Evolutionary conservation across 2,888 invertebrate species (phyloP), one percentile per base, ranked within the genome.

Genomic region (Drosophila mercatorum): DNA sequence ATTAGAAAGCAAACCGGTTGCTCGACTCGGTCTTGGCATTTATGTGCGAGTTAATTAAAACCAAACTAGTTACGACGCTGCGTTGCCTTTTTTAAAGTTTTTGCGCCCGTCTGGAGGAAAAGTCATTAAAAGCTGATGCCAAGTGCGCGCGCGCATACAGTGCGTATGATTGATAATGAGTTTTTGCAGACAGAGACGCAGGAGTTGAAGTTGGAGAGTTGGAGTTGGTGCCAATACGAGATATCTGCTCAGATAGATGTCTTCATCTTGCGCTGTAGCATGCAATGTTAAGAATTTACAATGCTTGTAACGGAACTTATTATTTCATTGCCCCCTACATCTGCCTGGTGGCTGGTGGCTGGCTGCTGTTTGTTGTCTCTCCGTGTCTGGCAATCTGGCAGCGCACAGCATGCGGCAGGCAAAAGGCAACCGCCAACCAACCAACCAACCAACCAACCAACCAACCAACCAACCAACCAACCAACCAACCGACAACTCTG

Each of bases 151-250:
- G 62, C 66, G 62, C 68, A 62, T 34, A 75, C 83, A 72, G 75
- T 80, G 89, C 87, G 83, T 88, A 81, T 89, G 84, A 84, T 89
- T 84, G 82, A 89, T 89, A 89, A 84, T 89, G 76, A 89, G 63
- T 72, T 40, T 40, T 40, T 57, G 55, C 34, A 55, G 36, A 28
- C 38, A 41, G 51, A 41, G 34, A 40, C 14, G 36, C 14, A 12
- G 14, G 14, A 40, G 22, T 8, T 11, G 31, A 6, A 31, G 47
- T n/a, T 5, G 17, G 4, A 40, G 5, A 31, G 47, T n/a, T 5
- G 17, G 4, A 40, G 40, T 57, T 44, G 36, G 40, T 36, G 59
- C 38, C 66, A 53, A 46, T 53, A 17, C 41, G 51, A 38, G 47
- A 11, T 10, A 26, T 28, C 40, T 28, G 57, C 59, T 53, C 34